Conservation (phyloP, 1,140 invertebrate species). For the Thaumetopoea pityocampa region DNA sequence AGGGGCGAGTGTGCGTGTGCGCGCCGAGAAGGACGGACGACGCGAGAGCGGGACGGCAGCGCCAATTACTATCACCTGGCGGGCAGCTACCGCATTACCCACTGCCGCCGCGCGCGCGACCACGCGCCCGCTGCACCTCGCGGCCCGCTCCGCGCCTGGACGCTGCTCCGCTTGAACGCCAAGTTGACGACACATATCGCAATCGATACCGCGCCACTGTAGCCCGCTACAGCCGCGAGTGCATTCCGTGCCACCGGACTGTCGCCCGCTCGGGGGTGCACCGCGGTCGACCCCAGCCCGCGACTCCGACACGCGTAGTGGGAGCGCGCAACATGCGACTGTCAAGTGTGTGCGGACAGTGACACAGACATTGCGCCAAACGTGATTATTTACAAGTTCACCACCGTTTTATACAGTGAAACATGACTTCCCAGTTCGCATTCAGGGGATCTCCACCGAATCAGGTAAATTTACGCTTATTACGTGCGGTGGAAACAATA, state of each 20-base stretch:
- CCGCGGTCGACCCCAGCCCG: slow-evolving; percentile 18
- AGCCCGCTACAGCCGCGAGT: slow-evolving; percentile 24
- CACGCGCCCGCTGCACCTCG: slow-evolving; percentile 56
- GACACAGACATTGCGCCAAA: slow-evolving; percentile 38
- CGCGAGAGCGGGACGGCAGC: slow-evolving; percentile 59
- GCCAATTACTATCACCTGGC: slow-evolving; percentile 74
- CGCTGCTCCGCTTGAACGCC: slow-evolving; percentile 31
- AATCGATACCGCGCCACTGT: slow-evolving; percentile 38
- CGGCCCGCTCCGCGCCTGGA: slow-evolving; percentile 37
- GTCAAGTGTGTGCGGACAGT: slow-evolving; percentile 68
- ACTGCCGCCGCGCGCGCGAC: slow-evolving; percentile 66
- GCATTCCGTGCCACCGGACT: slow-evolving; percentile 23
- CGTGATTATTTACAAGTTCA: slow-evolving; percentile 43
- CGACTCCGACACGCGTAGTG: slow-evolving; percentile 29
- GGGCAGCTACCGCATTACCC: slow-evolving; percentile 72
- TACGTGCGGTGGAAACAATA: not conserved
- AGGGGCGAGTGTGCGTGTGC: slow-evolving; percentile 45
- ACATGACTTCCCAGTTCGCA: slow-evolving; percentile 69
- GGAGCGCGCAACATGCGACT: slow-evolving; percentile 45
- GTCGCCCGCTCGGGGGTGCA: slow-evolving; percentile 19
- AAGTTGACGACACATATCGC: slow-evolving; percentile 33
- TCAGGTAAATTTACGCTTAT: slow-evolving; percentile 42
- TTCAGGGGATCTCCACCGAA: slow-evolving; percentile 68
- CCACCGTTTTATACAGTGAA: slow-evolving; percentile 37
- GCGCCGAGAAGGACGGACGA: slow-evolving; percentile 53